phyloP scores from a whole-genome alignment of 1,140 invertebrate species.

The Solenopsis invicta region DNA sequence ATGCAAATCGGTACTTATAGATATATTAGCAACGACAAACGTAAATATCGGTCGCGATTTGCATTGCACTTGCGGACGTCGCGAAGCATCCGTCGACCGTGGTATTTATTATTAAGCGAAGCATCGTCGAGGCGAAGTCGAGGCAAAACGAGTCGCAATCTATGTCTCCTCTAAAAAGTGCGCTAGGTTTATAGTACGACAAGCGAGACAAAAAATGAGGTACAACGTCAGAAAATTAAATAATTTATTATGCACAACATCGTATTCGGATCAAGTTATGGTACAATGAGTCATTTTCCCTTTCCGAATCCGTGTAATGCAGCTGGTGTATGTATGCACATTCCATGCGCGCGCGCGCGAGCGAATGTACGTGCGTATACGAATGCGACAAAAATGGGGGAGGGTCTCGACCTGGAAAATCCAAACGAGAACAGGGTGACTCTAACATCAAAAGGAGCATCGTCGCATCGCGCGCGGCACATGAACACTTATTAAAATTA shows the following conservation, averaged over 20 bases:
- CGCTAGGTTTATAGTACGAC: slow-evolving; percentile 57
- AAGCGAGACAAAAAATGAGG: slow-evolving; percentile 46
- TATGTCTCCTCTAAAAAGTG: slow-evolving; percentile 61
- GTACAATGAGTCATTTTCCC: slow-evolving; percentile 67
- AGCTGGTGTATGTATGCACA: not conserved
- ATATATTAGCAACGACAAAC: slow-evolving; percentile 35
- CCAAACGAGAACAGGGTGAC: not conserved
- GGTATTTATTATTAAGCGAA: slow-evolving; percentile 44
- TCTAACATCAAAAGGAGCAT: slow-evolving; percentile 13
- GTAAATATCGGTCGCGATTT: slow-evolving; percentile 28
- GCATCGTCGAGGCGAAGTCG: slow-evolving; percentile 21
- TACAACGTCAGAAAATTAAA: slow-evolving; percentile 74
- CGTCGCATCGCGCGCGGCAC: not conserved
- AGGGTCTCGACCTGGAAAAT: not conserved
- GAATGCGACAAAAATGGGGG: not conserved
- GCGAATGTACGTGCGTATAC: not conserved
- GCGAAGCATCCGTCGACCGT: not conserved
- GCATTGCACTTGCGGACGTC: not conserved
- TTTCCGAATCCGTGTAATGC: slow-evolving; percentile 43
- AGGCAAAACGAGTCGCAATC: slow-evolving; percentile 45
- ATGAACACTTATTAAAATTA: slow-evolving; percentile 36
- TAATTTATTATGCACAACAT: slow-evolving; percentile 78
- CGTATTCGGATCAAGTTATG: slow-evolving; percentile 56
- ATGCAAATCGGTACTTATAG: slow-evolving; percentile 13
- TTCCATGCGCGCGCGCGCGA: not conserved